Conservation (phyloP, 2,888 invertebrate species). For the Trichopria drosophilae region DNA sequence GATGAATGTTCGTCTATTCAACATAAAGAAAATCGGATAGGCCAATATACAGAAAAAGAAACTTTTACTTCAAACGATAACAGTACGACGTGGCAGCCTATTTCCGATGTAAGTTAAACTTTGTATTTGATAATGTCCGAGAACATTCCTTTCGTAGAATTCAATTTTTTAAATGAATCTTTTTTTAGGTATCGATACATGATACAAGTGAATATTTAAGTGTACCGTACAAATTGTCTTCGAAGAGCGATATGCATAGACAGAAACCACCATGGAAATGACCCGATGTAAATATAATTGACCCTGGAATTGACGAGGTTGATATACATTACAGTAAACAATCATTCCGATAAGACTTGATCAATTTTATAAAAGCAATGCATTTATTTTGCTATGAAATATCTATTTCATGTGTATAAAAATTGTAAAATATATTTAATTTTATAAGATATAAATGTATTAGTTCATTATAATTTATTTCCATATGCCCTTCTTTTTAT, state of each 20-base stretch:
- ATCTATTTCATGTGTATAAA: too few species aligned
- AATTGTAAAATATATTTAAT: too few species aligned
- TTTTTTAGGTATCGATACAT: constrained; percentile 42
- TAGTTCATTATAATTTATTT: too few species aligned
- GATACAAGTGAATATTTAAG: constrained; percentile 48
- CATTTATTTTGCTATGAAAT: too few species aligned
- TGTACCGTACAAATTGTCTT: constrained; percentile 43
- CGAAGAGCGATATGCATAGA: constrained; percentile 44
- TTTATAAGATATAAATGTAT: too few species aligned
- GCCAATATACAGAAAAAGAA: constrained; percentile 50
- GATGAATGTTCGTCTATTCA: constrained; percentile 44
- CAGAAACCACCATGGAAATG: constrained; percentile 57
- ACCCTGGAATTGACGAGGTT: background rate
- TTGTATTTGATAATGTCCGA: background rate
- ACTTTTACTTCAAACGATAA: constrained; percentile 48
- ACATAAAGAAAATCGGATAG: constrained; percentile 50
- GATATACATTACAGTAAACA: background rate
- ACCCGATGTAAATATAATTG: constrained; percentile 31
- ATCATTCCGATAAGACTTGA: too few species aligned
- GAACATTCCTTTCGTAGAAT: constrained; percentile 1
- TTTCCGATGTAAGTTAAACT: constrained; percentile 41
- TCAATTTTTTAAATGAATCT: constrained; percentile 14
- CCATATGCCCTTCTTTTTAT: too few species aligned
- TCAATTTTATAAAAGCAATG: too few species aligned
- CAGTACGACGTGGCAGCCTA: constrained; percentile 48